These are phyloP conservation scores for Tinamus major DNA, from an alignment of 2,797 vertebrate species.

Conservation along the genomic window DNA sequence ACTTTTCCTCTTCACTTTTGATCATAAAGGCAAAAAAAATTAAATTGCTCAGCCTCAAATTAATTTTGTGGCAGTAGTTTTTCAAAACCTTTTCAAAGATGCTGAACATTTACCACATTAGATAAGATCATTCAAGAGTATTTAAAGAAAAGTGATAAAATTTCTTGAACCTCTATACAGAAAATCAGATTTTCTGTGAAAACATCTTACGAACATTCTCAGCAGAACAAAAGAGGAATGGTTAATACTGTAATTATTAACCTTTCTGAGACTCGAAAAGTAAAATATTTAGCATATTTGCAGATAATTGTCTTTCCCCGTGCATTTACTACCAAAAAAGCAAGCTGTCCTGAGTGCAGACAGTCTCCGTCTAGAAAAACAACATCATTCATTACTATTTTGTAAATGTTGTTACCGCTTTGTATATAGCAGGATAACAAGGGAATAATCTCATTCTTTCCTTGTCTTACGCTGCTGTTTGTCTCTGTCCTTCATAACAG, in stretches of 20 bases:
- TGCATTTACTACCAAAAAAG: background rate
- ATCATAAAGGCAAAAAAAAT: background rate
- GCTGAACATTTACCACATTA: background rate
- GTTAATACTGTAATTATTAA: background rate
- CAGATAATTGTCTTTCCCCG: background rate
- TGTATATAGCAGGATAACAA: background rate
- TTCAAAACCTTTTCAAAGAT: background rate
- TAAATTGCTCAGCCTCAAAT: background rate
- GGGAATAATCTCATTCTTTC: background rate
- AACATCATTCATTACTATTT: background rate
- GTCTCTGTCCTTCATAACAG: background rate
- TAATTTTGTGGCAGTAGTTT: background rate
- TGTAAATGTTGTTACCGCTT: background rate
- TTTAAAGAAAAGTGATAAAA: background rate
- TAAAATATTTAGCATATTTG: background rate
- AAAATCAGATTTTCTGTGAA: background rate
- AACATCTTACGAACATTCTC: background rate
- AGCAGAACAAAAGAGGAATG: fast-evolving
- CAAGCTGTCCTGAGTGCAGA: background rate
- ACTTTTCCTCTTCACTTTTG: background rate
- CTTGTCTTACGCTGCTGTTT: fast-evolving
- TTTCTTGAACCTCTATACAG: background rate
- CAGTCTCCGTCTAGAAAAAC: background rate
- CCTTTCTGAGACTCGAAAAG: background rate
- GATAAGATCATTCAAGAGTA: background rate